Evolutionary conservation across 2,888 invertebrate genomes (phyloP).

Genomic region (Phengaris alcon): DNA sequence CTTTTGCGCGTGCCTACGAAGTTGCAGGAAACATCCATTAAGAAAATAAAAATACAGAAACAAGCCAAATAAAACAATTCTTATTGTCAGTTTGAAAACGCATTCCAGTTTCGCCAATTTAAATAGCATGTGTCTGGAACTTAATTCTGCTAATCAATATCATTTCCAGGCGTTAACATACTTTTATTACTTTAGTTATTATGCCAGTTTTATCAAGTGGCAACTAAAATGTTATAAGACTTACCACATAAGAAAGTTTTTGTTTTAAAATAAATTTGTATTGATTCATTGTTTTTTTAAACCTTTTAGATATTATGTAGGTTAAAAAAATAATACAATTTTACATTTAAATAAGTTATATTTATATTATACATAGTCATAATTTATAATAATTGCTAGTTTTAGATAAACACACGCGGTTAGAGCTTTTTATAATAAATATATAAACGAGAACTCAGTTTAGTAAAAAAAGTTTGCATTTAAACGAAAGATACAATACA

Average conservation of each 20-base stretch:
- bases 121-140: background rate
- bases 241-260: constrained; percentile 1
- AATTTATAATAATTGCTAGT: background rate
- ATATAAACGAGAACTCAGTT: background rate
- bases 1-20: too few relatives aligned
- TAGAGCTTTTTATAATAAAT: background rate
- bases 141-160: background rate
- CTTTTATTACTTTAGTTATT: background rate
- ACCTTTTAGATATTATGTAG: background rate
- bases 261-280: constrained; percentile 7
- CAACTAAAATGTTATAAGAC: background rate
- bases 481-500: too few relatives aligned
- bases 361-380: background rate
- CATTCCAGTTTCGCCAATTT: background rate
- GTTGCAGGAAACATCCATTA: too few relatives aligned
- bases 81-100: background rate
- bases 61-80: too few relatives aligned
- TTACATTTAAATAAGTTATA: background rate
- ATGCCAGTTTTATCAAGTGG: background rate
- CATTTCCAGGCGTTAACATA: background rate
- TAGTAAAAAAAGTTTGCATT: too few relatives aligned
- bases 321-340: background rate
- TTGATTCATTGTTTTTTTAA: background rate
- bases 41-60: too few relatives aligned
- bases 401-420: background rate